A percentile compares a stretch with the other conserved stretches of the same genome.
phyloP scores from a whole-genome alignment of 1,140 invertebrate species.

The Meloidogyne floridensis region DNA sequence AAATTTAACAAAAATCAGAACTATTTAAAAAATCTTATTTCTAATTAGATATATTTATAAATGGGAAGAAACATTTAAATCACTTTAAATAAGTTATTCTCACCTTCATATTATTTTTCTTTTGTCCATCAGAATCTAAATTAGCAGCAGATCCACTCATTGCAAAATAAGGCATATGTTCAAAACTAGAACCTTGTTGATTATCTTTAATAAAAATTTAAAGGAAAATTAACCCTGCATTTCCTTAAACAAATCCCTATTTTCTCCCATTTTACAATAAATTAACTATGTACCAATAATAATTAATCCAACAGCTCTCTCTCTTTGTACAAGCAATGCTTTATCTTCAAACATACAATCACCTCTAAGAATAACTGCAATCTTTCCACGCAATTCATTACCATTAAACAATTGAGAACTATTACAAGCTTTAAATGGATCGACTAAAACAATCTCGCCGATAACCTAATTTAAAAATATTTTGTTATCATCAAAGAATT shows the following conservation, averaged over 20 bases:
- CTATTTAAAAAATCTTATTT: too few species aligned
- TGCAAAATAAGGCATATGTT: slow-evolving; percentile 81
- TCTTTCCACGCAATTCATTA: slow-evolving; percentile 74
- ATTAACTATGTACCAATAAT: slow-evolving; percentile 71
- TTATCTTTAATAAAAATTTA: slow-evolving; percentile 73
- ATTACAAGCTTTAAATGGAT: slow-evolving; percentile 75
- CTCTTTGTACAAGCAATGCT: slow-evolving; percentile 76
- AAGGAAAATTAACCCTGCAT: neutral
- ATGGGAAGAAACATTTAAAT: too few species aligned
- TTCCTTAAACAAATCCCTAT: too few species aligned
- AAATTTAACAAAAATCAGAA: too few species aligned
- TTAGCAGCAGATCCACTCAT: slow-evolving; percentile 81
- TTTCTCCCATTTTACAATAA: neutral
- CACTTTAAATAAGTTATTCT: too few species aligned
- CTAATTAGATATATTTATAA: too few species aligned
- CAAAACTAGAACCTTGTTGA: slow-evolving; percentile 75
- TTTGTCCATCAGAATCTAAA: slow-evolving; percentile 71
- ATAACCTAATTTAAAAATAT: slow-evolving; percentile 43
- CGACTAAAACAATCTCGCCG: slow-evolving; percentile 73
- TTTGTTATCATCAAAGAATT: neutral
- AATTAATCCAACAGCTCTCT: slow-evolving; percentile 82
- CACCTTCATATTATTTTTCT: neutral
- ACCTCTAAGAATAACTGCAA: slow-evolving; percentile 82
- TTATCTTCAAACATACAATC: slow-evolving; percentile 95
- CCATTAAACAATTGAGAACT: slow-evolving; percentile 71